phyloP scores from a whole-genome alignment of 1,140 invertebrate genomes.

The Aradophagus sp. region DNA sequence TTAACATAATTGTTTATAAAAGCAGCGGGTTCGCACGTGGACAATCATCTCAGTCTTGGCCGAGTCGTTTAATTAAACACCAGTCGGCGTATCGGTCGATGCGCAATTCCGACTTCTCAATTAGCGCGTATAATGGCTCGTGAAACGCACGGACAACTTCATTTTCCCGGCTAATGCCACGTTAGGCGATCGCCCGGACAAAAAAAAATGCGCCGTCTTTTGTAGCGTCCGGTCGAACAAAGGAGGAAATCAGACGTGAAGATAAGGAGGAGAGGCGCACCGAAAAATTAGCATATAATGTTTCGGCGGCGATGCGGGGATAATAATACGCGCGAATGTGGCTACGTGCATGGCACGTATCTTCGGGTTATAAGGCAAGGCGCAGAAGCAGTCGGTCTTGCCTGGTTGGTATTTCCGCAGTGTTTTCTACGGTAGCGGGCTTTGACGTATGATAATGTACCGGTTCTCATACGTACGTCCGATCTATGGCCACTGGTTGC shows the following conservation, averaged over 20 bases:
- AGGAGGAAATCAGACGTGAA: slow-evolving; percentile 33
- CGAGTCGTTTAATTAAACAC: slow-evolving; percentile 34
- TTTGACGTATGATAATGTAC: slow-evolving; percentile 67
- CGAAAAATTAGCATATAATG: slow-evolving; percentile 55
- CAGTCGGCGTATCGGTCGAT: background rate
- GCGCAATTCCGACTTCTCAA: slow-evolving; percentile 30
- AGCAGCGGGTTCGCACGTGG: background rate
- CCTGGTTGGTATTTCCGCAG: slow-evolving; percentile 55
- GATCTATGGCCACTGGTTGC: slow-evolving; percentile 44
- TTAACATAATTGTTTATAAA: too few relatives aligned
- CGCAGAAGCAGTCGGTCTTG: slow-evolving; percentile 61
- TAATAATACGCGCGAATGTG: slow-evolving; percentile 43
- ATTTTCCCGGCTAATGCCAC: slow-evolving; percentile 45
- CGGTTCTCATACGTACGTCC: slow-evolving; percentile 46
- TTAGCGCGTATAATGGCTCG: slow-evolving; percentile 34
- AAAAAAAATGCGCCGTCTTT: slow-evolving; percentile 21
- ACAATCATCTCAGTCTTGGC: slow-evolving; percentile 11
- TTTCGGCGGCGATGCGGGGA: slow-evolving; percentile 40
- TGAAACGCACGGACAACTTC: slow-evolving; percentile 47
- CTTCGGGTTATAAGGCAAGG: slow-evolving; percentile 53
- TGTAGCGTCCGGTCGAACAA: slow-evolving; percentile 21
- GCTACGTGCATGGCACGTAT: slow-evolving; percentile 27
- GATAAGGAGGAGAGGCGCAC: slow-evolving; percentile 26
- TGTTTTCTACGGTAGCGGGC: slow-evolving; percentile 40
- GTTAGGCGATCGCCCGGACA: slow-evolving; percentile 22